These are phyloP conservation scores for Sialia sialis DNA, from an alignment of 2,113 vertebrate species.

Conservation along the genomic window DNA sequence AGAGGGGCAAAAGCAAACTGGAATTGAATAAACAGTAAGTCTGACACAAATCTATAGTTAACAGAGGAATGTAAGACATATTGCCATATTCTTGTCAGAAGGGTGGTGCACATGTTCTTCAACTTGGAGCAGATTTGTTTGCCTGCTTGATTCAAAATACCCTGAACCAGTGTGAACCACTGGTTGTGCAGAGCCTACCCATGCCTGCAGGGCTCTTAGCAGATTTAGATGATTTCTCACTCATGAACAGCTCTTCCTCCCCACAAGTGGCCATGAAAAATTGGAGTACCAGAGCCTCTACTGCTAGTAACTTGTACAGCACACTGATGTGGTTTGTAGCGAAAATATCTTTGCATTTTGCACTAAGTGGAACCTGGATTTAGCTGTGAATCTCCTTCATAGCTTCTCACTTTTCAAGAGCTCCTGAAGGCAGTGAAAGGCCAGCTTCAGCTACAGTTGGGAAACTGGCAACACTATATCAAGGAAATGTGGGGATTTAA, in stretches of 20 bases:
- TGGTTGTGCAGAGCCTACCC: accelerated
- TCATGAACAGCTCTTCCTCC: background rate
- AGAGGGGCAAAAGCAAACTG: background rate
- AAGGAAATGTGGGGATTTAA: background rate
- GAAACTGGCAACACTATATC: background rate
- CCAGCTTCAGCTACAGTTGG: background rate
- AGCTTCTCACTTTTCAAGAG: background rate
- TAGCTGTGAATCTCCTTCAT: background rate
- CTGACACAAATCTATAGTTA: background rate
- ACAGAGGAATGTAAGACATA: background rate
- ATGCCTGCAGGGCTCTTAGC: background rate
- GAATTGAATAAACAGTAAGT: accelerated
- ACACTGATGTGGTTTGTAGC: background rate
- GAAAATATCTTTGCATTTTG: background rate
- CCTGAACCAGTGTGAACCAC: too few species aligned
- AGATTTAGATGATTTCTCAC: background rate
- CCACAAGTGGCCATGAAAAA: background rate
- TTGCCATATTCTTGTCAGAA: background rate
- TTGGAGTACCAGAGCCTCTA: background rate
- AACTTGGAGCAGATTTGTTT: background rate
- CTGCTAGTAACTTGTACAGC: background rate
- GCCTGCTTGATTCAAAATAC: background rate
- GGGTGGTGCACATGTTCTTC: accelerated
- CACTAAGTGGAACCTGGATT: background rate
- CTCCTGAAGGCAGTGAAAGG: background rate